Evolutionary conservation across 2,113 vertebrate species (phyloP), one percentile per base, ranked within the genome.

Genomic region (Upupa epops): DNA sequence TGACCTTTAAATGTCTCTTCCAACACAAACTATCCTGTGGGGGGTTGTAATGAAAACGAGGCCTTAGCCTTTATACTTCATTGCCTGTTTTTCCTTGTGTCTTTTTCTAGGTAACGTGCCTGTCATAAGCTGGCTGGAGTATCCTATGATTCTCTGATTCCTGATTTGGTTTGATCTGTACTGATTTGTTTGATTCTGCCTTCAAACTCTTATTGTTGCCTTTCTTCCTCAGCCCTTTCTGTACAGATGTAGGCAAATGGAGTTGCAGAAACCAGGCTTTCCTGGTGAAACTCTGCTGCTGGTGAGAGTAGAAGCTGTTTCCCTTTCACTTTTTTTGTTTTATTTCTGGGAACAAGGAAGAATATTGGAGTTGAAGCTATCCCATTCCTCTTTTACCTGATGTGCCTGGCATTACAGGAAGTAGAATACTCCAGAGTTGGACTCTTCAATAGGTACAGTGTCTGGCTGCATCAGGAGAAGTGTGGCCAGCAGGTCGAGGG

Each of bases 361-460:
- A 42, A 15, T 42, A 11, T 42, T 42, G 11, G 11, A 42, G 40
- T 42, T 42, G 40, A 58, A 81, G 22, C 19, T n/a, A 14, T 37
- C 32, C 32, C 8, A 8, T 49, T 75, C n/a, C 9, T 66, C 26
- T 40, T 60, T 42, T 58, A 28, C 11, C 5, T 69, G 15, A 66
- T 49, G 31, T 25, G 20, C 6, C 20, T 42, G 16, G 21, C 31
- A 37, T 54, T 10, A 59, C 6, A 13, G 28, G 17, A 31, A 49
- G n/a, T 31, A 34, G 36, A 40, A 13, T 21, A 20, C 46, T 31
- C 34, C 13, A 59, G 58, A 56, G 21, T 22, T 68, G n/a, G 14
- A 8, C 37, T 36, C 66, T 59, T 68, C 37, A 37, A 7, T 0
- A 1, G 7, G 36, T 29, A 24, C 24, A n/a, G 9, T 1, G 2